Evolutionary conservation across 2,888 invertebrate genomes (phyloP).

Genomic region (Tipula unca): DNA sequence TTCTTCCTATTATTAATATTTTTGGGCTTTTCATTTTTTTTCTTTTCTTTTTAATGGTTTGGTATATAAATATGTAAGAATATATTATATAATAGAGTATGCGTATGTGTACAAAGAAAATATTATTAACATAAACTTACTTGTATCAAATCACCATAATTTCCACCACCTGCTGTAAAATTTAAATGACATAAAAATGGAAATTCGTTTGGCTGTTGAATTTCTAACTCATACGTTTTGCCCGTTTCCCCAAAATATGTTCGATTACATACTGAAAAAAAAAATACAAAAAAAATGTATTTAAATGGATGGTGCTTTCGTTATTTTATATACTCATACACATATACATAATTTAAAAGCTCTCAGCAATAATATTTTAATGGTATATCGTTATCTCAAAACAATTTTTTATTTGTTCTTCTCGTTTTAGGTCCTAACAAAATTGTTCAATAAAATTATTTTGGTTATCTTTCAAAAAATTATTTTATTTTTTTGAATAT

Average conservation of each 20-base stretch:
- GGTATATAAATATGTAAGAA: not conserved
- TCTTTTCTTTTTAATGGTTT: not conserved
- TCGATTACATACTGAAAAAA: conserved; percentile 67
- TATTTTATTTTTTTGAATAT: not conserved
- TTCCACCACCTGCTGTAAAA: conserved; percentile 70
- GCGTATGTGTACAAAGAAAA: not conserved
- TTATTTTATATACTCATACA: not conserved
- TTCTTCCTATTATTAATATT: not conserved
- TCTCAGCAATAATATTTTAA: not conserved
- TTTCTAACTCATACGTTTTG: conserved; percentile 68
- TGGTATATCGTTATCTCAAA: not conserved
- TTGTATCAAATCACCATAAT: conserved; percentile 74
- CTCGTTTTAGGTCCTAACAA: not conserved
- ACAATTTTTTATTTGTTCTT: not conserved
- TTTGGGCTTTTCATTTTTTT: not conserved
- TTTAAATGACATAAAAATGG: conserved; percentile 76
- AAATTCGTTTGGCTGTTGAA: conserved; percentile 63
- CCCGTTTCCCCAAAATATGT: conserved; percentile 77
- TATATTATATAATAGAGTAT: not conserved
- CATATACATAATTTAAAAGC: not conserved
- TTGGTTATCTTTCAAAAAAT: not conserved
- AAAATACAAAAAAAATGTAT: not conserved
- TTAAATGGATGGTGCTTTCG: not conserved
- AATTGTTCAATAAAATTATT: not conserved
- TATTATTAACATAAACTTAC: conserved; percentile 39